phyloP scores from a whole-genome alignment of 1,140 invertebrate genomes.

The Lucilia sericata region DNA sequence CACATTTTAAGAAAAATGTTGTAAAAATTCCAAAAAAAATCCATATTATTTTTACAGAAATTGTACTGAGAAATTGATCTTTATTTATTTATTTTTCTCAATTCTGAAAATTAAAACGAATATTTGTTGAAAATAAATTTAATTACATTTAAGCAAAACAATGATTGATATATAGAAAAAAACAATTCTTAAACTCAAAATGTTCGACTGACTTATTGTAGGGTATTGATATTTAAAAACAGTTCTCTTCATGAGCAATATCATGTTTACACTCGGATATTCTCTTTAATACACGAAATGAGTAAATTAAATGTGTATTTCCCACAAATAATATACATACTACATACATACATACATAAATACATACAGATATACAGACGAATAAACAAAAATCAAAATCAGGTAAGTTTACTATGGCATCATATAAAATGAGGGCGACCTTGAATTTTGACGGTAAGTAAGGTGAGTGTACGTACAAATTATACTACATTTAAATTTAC shows the following conservation, averaged over 20 bases:
- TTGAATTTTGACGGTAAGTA: slow-evolving; percentile 25
- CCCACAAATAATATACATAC: not conserved
- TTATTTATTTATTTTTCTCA: too few species aligned
- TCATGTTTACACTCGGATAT: not conserved
- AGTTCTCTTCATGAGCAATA: not conserved
- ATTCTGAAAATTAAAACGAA: too few species aligned
- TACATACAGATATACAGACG: not conserved
- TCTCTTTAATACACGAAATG: not conserved
- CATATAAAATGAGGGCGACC: slow-evolving; percentile 40
- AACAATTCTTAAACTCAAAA: too few species aligned
- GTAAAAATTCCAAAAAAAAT: too few species aligned
- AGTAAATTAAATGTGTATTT: not conserved
- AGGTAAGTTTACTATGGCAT: slow-evolving; percentile 36
- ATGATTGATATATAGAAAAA: too few species aligned
- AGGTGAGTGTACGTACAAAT: slow-evolving; percentile 28
- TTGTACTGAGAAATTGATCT: too few species aligned
- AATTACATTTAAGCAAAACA: too few species aligned
- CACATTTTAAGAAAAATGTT: too few species aligned
- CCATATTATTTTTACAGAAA: too few species aligned
- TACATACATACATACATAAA: too few species aligned
- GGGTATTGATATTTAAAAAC: not conserved
- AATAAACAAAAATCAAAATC: slow-evolving; percentile 24
- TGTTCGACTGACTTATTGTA: not conserved
- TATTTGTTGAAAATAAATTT: too few species aligned
- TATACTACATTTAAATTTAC: not conserved